Evolutionary conservation across 2,797 vertebrate genomes (phyloP).

Genomic region (Platyrinchus mystaceus): DNA sequence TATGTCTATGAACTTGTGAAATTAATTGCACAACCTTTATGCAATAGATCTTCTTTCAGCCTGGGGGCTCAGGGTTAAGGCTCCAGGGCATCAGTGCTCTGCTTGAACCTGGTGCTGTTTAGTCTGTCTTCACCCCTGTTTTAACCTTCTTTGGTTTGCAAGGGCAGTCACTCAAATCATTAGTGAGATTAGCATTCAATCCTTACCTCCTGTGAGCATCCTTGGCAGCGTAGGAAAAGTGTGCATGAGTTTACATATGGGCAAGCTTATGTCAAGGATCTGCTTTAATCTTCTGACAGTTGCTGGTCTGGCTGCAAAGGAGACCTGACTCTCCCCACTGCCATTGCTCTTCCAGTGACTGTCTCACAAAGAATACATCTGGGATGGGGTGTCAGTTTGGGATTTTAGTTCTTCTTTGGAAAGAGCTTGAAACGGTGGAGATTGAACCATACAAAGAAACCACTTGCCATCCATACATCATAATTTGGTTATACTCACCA

Average conservation of each 20-base stretch:
- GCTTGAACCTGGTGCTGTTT: not conserved
- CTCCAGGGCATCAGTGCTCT: not conserved
- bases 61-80: not conserved
- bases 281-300: not conserved
- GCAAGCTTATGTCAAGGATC: not conserved
- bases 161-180: not conserved
- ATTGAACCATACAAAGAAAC: not conserved
- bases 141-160: not conserved
- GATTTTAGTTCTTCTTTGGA: not conserved
- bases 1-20: not conserved
- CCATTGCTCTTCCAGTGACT: not conserved
- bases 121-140: not conserved
- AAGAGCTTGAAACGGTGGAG: not conserved
- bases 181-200: not conserved
- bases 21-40: not conserved
- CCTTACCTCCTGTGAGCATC: not conserved
- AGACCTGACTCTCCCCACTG: not conserved
- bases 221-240: not conserved
- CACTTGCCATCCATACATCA: not conserved
- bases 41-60: not conserved
- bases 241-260: not conserved
- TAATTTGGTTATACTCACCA: conserved; percentile 1
- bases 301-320: not conserved
- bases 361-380: not conserved
- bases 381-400: not conserved